Percentiles rank a stretch among this genome's conserved stretches.
phyloP scores from a whole-genome alignment of 2,113 vertebrate genomes.

The Salvelinus fontinalis region DNA sequence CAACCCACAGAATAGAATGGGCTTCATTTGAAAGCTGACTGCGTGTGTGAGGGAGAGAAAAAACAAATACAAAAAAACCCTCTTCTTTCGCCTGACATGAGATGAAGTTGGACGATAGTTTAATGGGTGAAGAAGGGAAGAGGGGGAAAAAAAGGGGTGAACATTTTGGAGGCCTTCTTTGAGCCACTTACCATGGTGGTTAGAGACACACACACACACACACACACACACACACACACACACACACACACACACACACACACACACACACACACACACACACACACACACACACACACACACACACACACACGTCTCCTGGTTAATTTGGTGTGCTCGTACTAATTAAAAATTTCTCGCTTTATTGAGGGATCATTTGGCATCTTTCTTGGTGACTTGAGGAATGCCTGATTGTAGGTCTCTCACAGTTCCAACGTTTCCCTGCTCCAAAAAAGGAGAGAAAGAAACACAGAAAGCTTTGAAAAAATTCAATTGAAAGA shows the following conservation, averaged over 20 bases:
- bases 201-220: background rate
- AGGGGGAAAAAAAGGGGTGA: conserved; percentile 36
- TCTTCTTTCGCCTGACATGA: conserved; percentile 16
- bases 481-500: conserved; percentile 58
- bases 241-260: too few species aligned
- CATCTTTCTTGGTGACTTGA: conserved; percentile 50
- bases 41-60: conserved; percentile 37
- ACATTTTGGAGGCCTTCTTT: conserved; percentile 12
- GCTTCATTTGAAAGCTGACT: conserved; percentile 77
- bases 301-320: conserved; percentile 30
- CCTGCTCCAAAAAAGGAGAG: conserved; percentile 21
- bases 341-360: conserved; percentile 53
- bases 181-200: conserved; percentile 31
- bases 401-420: conserved; percentile 48
- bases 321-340: conserved; percentile 50
- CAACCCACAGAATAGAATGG: conserved; percentile 73
- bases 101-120: conserved; percentile 1
- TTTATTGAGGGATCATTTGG: conserved; percentile 58
- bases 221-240: too few species aligned
- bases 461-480: conserved; percentile 37
- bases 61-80: too few species aligned
- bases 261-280: too few species aligned
- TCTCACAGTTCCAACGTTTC: conserved; percentile 34
- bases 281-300: background rate
- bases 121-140: conserved; percentile 46